Base-by-base conservation (phyloP, 2,113 vertebrate genomes). In the Notothenia rossii region DNA sequence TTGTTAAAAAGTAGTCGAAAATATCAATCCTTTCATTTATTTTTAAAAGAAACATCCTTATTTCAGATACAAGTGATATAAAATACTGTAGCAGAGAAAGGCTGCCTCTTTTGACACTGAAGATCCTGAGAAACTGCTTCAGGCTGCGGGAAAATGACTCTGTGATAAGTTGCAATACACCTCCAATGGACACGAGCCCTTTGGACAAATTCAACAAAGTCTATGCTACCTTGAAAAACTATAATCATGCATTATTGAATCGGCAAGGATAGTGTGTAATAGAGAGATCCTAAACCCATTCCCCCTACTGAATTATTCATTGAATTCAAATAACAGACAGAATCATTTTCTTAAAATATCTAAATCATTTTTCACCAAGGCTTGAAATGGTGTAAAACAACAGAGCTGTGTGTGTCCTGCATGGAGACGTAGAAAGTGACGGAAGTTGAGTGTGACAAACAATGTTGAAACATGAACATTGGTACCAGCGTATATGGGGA, bases 331-430 rank as follows among this genome's bases (percentile, higher is more conserved):
- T 96, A 96, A 95, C 94, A 96, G 93, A 95, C 94, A 90, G 94
- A 94, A 95, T 94, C 72, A 95, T 95, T 95, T 95, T 95, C 94
- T 95, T 96, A 94, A 96, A 96, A 96, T 96, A 96, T 91, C 95
- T 94, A 93, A 94, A 95, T 95, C 91, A 95, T 96, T 95, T 95
- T 93, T 95, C 94, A 95, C 86, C 65, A 51, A 61, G 51, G 55
- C 73, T 72, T 79, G 88, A 89, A 85, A 82, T 51, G 71, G 77
- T 29, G 61, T 90, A 85, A 92, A 92, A 92, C 91, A 93, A 91
- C 88, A 90, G 65, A 36, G 40, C 84, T 66, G 77, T 11, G 36
- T 22, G 50, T 51, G 50, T 50, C 36, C 58, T 0, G 60, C 22
- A 6, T 10, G 9, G 7, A 11, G 45, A 29, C 1, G 18, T 14